Conservation (phyloP, 2,797 vertebrate genomes). For the Cossypha heuglini region DNA sequence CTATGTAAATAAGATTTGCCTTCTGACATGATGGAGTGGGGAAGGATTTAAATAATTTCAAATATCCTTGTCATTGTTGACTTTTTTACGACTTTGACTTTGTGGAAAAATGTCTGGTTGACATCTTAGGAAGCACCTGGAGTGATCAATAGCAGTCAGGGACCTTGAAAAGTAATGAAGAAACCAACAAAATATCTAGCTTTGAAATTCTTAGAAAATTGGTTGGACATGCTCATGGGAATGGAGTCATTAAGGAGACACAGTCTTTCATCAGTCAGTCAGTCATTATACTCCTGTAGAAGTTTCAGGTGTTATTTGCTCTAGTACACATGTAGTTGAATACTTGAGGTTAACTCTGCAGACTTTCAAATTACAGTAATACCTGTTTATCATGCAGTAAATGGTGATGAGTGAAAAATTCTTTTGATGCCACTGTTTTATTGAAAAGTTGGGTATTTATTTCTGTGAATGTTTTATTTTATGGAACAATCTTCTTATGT, state of each 20-base stretch:
- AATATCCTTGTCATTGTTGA: not conserved
- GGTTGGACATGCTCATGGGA: not conserved
- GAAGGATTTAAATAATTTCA: conserved; percentile 2
- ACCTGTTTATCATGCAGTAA: not conserved
- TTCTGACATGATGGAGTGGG: conserved; percentile 34
- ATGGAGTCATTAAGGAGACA: not conserved
- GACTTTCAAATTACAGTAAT: not conserved
- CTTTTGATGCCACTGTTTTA: not conserved
- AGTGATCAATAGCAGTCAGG: not conserved
- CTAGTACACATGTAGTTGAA: not conserved
- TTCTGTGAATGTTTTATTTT: not conserved
- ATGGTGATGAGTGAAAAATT: not conserved
- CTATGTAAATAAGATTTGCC: conserved; percentile 42
- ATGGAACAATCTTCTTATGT: not conserved
- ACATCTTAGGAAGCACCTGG: not conserved
- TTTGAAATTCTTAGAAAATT: conserved; percentile 26
- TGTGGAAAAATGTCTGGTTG: not conserved
- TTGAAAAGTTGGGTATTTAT: not conserved
- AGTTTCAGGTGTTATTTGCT: not conserved
- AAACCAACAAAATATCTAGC: not conserved
- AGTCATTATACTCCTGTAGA: not conserved
- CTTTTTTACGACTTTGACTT: not conserved
- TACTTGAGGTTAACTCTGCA: not conserved
- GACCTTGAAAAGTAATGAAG: conserved; percentile 13
- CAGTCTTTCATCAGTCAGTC: not conserved